Conservation (phyloP, 2,888 invertebrate genomes). For the Himalopsyche japonica region DNA sequence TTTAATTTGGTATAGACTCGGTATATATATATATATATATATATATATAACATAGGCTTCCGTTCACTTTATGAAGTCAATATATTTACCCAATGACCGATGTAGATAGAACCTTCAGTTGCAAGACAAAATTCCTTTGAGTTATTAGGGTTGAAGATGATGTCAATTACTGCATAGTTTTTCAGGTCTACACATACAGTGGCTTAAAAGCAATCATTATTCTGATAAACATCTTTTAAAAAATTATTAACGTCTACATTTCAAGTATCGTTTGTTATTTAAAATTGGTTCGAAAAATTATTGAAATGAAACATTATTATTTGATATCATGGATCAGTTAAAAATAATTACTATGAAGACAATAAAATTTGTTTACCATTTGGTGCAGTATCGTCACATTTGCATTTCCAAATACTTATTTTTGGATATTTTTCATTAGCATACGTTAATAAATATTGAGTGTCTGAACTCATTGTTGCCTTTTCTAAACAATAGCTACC, state of each 20-base stretch:
- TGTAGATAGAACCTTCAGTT: constrained; percentile 44
- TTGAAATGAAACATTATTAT: no score
- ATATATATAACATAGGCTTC: no score
- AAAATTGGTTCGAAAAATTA: no score
- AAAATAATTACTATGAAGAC: no score
- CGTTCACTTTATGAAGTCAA: background rate
- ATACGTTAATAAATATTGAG: constrained; percentile 62
- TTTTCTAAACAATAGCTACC: constrained; percentile 49
- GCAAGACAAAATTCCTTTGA: constrained; percentile 50
- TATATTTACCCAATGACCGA: constrained; percentile 9
- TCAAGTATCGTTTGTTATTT: no score
- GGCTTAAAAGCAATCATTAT: constrained; percentile 43
- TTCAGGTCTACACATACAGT: constrained; percentile 44
- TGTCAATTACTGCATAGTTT: constrained; percentile 46
- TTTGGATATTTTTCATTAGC: constrained; percentile 54
- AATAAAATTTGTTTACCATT: constrained; percentile 52
- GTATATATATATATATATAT: no score
- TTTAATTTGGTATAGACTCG: no score
- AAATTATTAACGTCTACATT: no score
- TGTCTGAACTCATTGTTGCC: constrained; percentile 59
- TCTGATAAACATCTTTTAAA: background rate
- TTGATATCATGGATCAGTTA: no score
- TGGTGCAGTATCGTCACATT: constrained; percentile 55
- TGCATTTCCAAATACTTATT: constrained; percentile 68
- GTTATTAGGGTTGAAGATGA: constrained; percentile 51